Evolutionary conservation across 2,888 invertebrate species (phyloP), one percentile per base, ranked within the genome.

Genomic region (Myopa tessellatipennis): DNA sequence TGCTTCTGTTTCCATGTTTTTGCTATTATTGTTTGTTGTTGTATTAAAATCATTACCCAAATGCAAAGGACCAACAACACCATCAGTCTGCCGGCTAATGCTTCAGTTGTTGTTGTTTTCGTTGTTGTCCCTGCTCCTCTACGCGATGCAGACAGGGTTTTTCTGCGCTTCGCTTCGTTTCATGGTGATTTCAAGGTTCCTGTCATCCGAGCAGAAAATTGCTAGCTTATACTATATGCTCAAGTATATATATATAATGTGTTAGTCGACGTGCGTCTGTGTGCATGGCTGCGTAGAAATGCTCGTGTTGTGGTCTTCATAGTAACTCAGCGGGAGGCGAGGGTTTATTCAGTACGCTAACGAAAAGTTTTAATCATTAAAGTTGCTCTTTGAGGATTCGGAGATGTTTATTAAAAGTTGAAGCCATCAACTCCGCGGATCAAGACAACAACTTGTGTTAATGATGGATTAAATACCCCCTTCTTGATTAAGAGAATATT

Each of bases 11-110:
- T 26, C 26, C 16, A 5, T 16, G 55, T 55, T 55, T 1, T 55
- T 65, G 65, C 38, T 38, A 16, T 65, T 38, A 16, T 65, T 40
- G 67, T 67, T 16, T 67, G 67, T 40, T 67, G 67, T 67, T 67
- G 8, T 34, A 63, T 34, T 63, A 14, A 63, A 63, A 4, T 63
- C 63, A 26, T 63, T 63, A 63, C 34, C 36, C 12, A 36, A 63
- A 63, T 63, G 63, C 8, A 34, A 34, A 34, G 36, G 63, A 36
- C 63, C 34, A 63, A 63, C 10, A 63, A 36, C 36, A 36, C 60
- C 18, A 26, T 63, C 63, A 63, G 12, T 36, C 26, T 63, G 63
- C 14, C 34, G 14, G 63, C 63, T 12, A 16, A 36, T 63, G 26
- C 45, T 45, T 45, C 45, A 45, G 55, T 55, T 10, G 5, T 55